Percentiles rank a stretch among this genome's conserved stretches.
Evolutionary conservation across 2,888 invertebrate genomes (phyloP).

Genomic region (Pteria penguin): DNA sequence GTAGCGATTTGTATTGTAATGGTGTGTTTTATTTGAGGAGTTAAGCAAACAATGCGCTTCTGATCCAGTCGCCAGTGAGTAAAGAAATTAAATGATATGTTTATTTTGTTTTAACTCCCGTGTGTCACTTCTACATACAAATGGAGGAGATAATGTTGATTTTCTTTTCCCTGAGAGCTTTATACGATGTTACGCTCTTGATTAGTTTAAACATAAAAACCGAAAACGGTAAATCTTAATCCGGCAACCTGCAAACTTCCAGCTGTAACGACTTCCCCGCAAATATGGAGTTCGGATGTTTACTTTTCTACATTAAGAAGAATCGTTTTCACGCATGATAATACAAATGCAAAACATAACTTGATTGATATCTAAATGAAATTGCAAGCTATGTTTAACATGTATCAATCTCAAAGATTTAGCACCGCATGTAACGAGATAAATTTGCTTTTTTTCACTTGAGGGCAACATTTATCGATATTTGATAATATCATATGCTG

Average conservation of each 20-base stretch:
- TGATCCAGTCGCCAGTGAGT: neutral
- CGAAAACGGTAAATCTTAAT: neutral
- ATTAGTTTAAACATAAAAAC: neutral
- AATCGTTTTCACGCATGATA: neutral
- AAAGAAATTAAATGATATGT: constrained; percentile 15
- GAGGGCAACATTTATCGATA: too few relatives aligned
- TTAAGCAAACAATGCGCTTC: neutral
- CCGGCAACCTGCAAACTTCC: too few relatives aligned
- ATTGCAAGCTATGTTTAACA: neutral
- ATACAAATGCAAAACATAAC: neutral
- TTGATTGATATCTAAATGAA: neutral
- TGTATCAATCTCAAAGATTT: neutral
- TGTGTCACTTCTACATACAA: neutral
- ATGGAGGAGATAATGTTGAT: neutral
- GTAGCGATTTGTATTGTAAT: too few relatives aligned
- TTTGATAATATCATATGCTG: too few relatives aligned
- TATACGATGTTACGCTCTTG: neutral
- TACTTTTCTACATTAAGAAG: neutral
- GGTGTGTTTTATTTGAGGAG: neutral
- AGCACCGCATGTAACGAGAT: too few relatives aligned
- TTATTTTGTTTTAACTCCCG: constrained; percentile 6
- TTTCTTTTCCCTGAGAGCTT: neutral
- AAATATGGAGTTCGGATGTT: neutral
- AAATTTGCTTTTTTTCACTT: too few relatives aligned
- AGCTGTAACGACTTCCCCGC: neutral